Conservation (phyloP, 2,888 invertebrate species). For the Keiferia lycopersicella region DNA sequence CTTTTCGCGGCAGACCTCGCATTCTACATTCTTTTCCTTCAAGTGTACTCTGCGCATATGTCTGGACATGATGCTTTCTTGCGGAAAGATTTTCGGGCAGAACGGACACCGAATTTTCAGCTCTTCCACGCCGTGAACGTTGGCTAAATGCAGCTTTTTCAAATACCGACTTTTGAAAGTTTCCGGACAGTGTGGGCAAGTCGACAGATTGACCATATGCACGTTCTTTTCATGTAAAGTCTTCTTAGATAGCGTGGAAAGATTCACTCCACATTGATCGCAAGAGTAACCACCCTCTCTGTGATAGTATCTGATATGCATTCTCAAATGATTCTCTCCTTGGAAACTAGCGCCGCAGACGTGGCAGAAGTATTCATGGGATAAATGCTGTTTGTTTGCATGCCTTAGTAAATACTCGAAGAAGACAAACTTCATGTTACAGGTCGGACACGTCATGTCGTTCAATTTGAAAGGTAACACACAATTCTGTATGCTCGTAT, state of each 20-base stretch:
- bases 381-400: constrained; percentile 69
- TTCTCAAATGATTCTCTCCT: constrained; percentile 72
- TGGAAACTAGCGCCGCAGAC: constrained; percentile 75
- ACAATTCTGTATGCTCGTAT: constrained; percentile 68
- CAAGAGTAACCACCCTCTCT: constrained; percentile 70
- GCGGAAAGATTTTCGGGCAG: constrained; percentile 73
- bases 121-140: constrained; percentile 69
- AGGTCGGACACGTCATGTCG: constrained; percentile 67
- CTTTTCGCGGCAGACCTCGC: constrained; percentile 70
- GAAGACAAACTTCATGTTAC: constrained; percentile 68
- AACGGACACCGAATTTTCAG: constrained; percentile 72
- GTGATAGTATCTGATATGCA: constrained; percentile 74
- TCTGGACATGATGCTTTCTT: constrained; percentile 81
- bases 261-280: constrained; percentile 73
- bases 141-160: constrained; percentile 69
- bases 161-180: constrained; percentile 72
- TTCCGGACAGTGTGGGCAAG: constrained; percentile 69
- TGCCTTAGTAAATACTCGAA: constrained; percentile 71
- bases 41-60: constrained; percentile 83
- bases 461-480: constrained; percentile 69
- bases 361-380: constrained; percentile 74
- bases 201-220: constrained; percentile 62
- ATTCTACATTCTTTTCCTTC: constrained; percentile 70
- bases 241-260: constrained; percentile 70
- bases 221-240: constrained; percentile 71